Percentiles rank a stretch among this genome's conserved stretches.
phyloP scores from a whole-genome alignment of 2,113 vertebrate species.

The Proterorhinus semilunaris region DNA sequence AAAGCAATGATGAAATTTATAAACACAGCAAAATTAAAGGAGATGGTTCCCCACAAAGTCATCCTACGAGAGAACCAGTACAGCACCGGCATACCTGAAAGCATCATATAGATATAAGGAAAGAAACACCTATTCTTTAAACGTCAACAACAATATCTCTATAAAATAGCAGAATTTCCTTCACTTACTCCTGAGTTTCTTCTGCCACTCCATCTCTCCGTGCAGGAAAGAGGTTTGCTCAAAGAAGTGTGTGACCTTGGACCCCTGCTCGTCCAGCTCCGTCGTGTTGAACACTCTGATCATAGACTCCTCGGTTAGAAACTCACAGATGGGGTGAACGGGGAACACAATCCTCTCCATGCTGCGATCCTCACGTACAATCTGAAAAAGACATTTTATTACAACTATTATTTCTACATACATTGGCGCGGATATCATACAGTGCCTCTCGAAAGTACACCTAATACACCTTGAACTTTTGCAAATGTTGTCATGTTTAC shows the following conservation, averaged over 20 bases:
- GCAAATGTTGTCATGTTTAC: too few relatives aligned
- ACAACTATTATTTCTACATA: not conserved
- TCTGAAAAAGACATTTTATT: constrained; percentile 72
- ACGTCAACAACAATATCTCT: too few relatives aligned
- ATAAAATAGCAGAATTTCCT: not conserved
- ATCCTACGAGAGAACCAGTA: constrained; percentile 98
- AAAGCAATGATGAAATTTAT: constrained; percentile 99
- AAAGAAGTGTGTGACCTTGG: constrained; percentile 99
- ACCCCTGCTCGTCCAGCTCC: constrained; percentile 95
- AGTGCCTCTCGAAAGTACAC: too few relatives aligned
- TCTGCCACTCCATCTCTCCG: constrained; percentile 99
- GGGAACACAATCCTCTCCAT: constrained; percentile 99
- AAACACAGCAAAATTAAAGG: constrained; percentile 96
- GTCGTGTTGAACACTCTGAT: constrained; percentile 94
- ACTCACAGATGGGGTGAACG: constrained; percentile 96
- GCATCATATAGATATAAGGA: not conserved
- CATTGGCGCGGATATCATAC: not conserved
- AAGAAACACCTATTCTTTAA: not conserved
- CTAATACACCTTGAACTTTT: too few relatives aligned
- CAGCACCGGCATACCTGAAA: constrained; percentile 91
- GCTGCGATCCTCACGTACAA: constrained; percentile 93
- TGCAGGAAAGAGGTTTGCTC: constrained; percentile 90
- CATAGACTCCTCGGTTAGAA: constrained; percentile 95
- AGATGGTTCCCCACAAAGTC: constrained; percentile 96
- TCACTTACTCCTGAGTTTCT: constrained; percentile 89